phyloP scores from a whole-genome alignment of 2,888 invertebrate genomes.

The Pyralis farinalis region DNA sequence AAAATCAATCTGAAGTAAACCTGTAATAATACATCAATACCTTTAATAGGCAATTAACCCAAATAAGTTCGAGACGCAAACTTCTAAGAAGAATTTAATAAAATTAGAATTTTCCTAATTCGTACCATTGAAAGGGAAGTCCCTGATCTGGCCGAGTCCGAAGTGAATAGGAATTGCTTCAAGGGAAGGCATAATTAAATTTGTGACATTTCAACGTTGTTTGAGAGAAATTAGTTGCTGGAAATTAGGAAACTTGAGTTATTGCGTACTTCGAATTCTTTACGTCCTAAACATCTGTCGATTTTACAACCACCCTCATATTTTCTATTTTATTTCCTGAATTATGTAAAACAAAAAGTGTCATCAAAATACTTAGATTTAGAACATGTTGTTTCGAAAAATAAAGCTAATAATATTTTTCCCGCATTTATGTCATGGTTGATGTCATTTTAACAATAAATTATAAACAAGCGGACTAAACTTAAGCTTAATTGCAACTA shows the following conservation, averaged over 20 bases:
- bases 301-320: conserved; percentile 16
- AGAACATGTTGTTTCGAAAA: no score
- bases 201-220: conserved; percentile 27
- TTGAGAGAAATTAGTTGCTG: no score
- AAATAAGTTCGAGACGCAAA: not conserved
- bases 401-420: no score
- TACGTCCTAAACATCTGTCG: conserved; percentile 33
- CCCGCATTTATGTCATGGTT: no score
- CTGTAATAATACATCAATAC: no score
- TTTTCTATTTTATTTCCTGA: not conserved
- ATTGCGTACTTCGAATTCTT: conserved; percentile 24
- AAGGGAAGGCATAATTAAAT: conserved; percentile 4
- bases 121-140: conserved; percentile 4
- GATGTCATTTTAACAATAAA: no score
- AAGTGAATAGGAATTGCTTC: conserved; percentile 6
- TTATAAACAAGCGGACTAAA: no score
- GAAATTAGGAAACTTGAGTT: conserved; percentile 49
- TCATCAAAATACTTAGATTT: no score
- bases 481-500: no score
- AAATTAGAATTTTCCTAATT: conserved; percentile 8
- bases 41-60: no score
- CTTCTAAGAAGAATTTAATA: conserved; percentile 3
- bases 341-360: no score
- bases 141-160: not conserved
- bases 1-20: no score